Conservation (phyloP, 2,797 vertebrate species). For the Protonibea diacanthus region DNA sequence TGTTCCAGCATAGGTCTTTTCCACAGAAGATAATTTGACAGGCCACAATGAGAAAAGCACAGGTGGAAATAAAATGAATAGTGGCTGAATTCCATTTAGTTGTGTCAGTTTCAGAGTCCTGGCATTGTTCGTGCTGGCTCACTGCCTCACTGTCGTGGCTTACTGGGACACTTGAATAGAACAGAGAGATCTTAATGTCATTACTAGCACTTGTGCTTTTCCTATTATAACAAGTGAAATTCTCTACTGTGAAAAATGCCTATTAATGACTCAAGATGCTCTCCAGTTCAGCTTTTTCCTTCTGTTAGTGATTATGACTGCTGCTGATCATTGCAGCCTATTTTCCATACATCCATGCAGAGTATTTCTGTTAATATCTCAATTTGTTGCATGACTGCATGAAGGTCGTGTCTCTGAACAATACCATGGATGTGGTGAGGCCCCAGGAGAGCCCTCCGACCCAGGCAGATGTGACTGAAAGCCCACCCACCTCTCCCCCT, state of each 20-base stretch:
- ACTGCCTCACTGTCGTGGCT: not conserved
- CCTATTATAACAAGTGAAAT: not conserved
- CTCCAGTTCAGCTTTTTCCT: not conserved
- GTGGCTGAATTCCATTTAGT: not conserved
- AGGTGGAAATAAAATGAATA: not conserved
- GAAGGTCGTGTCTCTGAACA: constrained; percentile 87
- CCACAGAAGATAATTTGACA: not conserved
- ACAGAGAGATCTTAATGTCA: not conserved
- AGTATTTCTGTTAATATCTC: constrained; percentile 6
- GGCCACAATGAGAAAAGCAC: not conserved
- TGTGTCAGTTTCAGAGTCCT: constrained; percentile 8
- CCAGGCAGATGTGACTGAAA: constrained; percentile 60
- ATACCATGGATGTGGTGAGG: constrained; percentile 69
- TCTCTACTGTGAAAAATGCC: not conserved
- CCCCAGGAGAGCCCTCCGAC: constrained; percentile 69
- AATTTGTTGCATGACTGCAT: constrained; percentile 34
- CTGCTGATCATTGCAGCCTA: not conserved
- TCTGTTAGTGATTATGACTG: constrained; percentile 16
- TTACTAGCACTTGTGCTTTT: constrained; percentile 10
- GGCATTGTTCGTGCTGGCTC: not conserved
- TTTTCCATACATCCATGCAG: constrained; percentile 2
- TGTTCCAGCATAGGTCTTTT: not conserved
- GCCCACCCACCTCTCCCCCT: constrained; percentile 70
- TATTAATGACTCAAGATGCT: not conserved
- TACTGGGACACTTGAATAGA: not conserved